Conservation (phyloP, 2,797 vertebrate species). For the Vespertilio murinus region DNA sequence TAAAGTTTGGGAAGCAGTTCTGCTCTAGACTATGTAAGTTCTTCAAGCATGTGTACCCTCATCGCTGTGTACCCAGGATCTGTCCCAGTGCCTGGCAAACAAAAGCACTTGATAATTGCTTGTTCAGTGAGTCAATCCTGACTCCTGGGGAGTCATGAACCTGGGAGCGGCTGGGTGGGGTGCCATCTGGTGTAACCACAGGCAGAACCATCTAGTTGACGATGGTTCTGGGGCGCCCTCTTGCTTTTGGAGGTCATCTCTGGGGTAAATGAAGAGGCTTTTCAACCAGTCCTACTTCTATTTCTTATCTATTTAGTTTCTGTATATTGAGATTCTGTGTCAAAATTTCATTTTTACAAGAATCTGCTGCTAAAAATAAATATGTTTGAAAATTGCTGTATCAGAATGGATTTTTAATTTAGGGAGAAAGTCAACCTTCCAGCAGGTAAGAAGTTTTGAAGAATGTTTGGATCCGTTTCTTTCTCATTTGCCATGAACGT, state of each 20-base stretch:
- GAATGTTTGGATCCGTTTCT: background rate
- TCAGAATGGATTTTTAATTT: background rate
- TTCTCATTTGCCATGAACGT: background rate
- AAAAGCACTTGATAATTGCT: background rate
- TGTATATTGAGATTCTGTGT: background rate
- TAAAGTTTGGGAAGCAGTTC: background rate
- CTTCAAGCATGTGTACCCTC: background rate
- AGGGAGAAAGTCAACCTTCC: background rate
- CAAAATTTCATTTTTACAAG: conserved; percentile 1
- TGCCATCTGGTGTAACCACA: background rate
- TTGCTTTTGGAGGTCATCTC: background rate
- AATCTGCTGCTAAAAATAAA: conserved; percentile 15
- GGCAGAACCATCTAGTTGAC: too few relatives aligned
- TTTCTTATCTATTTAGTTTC: background rate
- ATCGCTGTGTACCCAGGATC: background rate
- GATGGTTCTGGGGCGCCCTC: background rate
- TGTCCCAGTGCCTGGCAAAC: background rate
- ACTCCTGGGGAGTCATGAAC: background rate
- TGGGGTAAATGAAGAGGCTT: background rate
- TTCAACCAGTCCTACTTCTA: background rate
- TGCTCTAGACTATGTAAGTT: background rate
- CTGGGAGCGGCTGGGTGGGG: background rate
- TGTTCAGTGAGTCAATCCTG: conserved; percentile 38
- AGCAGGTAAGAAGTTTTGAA: background rate
- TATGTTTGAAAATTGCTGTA: background rate